Conservation (phyloP, 2,797 vertebrate species). For the Tragopan temminckii region DNA sequence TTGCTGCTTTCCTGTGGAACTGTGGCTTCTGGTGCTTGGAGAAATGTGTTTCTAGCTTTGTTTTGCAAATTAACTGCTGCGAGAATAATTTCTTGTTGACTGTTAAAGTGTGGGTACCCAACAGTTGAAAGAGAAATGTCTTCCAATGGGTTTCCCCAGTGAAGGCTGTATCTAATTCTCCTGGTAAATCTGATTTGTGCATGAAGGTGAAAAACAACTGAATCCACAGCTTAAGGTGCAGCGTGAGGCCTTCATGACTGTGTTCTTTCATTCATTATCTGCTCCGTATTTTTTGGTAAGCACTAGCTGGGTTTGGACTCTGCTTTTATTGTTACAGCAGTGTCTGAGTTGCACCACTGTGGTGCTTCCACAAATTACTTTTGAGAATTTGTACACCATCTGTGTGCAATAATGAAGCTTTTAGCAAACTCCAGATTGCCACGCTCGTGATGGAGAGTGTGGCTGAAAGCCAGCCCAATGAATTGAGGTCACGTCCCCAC, state of each 20-base stretch:
- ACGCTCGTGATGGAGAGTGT: background rate
- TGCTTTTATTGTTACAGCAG: background rate
- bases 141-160: background rate
- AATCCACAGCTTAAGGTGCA: background rate
- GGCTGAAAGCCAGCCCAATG: slow-evolving; percentile 60
- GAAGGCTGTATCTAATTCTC: background rate
- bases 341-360: background rate
- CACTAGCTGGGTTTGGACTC: background rate
- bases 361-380: slow-evolving; percentile 26
- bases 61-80: slow-evolving; percentile 15
- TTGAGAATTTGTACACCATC: slow-evolving; percentile 61
- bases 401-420: slow-evolving; percentile 64
- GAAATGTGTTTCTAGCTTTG: background rate
- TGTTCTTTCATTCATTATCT: background rate
- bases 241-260: rapidly evolving
- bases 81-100: background rate
- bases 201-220: background rate
- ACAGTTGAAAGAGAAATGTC: background rate
- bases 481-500: slow-evolving; percentile 73
- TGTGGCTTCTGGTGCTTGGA: background rate
- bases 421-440: slow-evolving; percentile 66
- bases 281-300: background rate
- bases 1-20: background rate
- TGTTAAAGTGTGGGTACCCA: background rate
- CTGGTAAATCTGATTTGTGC: background rate